Percentiles rank a stretch among this genome's conserved stretches.
These are phyloP conservation scores for Pherbina coryleti DNA, from an alignment of 2,888 invertebrate species.

Conservation along the genomic window DNA sequence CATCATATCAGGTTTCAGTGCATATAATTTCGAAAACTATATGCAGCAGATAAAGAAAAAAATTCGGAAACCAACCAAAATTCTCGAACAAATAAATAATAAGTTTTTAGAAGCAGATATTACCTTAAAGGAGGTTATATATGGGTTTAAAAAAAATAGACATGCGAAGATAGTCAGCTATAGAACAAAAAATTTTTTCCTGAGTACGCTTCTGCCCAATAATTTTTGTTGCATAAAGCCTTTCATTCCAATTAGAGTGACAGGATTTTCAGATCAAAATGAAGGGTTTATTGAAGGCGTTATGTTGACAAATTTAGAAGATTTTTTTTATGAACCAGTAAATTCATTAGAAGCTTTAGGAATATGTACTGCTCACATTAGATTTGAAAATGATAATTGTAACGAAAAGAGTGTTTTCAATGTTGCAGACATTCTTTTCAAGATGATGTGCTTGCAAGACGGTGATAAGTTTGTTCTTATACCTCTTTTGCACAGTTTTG, in stretches of 20 bases:
- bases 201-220: no score
- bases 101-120: conserved; percentile 20
- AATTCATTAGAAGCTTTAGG: no score
- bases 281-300: neutral
- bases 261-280: conserved; percentile 3
- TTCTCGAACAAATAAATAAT: conserved; percentile 27
- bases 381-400: no score
- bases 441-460: conserved; percentile 3
- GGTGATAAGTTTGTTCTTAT: neutral
- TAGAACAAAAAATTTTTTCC: conserved; percentile 9
- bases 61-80: conserved; percentile 32
- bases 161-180: neutral
- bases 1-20: conserved; percentile 23
- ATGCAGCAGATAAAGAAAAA: conserved; percentile 6
- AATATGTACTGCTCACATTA: no score
- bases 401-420: no score
- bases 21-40: conserved; percentile 37
- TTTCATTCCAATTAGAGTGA: conserved; percentile 25
- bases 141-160: conserved; percentile 13
- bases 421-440: neutral
- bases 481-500: no score
- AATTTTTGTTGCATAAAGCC: conserved; percentile 32
- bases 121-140: neutral
- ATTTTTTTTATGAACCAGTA: no score
- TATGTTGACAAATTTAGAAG: no score